A percentile compares a stretch with the other conserved stretches of the same genome.
Evolutionary conservation across 92 coral and sea anemone genomes (phyloP).

Genomic region (Porites evermanni): DNA sequence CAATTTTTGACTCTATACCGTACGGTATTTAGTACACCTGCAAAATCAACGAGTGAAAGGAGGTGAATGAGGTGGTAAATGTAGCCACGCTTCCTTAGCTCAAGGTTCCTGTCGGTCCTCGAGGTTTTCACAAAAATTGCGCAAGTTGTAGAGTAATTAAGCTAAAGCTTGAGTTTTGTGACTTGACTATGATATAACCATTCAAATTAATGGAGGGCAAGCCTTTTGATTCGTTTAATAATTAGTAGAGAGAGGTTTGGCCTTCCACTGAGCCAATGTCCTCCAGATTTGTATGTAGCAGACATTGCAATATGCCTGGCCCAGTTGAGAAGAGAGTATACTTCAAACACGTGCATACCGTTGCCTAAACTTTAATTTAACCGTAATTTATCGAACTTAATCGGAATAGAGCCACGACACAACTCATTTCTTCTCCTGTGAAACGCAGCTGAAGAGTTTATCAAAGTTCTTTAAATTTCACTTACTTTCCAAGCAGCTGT

Average conservation of each 20-base stretch:
- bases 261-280: too few relatives aligned
- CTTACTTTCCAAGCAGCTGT: background rate
- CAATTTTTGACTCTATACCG: constrained; percentile 6
- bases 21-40: background rate
- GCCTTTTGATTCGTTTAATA: background rate
- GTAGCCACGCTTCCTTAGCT: background rate
- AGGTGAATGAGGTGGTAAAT: too few relatives aligned
- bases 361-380: too few relatives aligned
- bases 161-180: background rate
- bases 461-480: background rate
- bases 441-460: background rate
- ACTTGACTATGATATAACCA: background rate
- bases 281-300: too few relatives aligned
- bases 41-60: background rate
- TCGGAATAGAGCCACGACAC: background rate
- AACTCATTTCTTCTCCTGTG: background rate
- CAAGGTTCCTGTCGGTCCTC: background rate
- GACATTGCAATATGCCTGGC: too few relatives aligned
- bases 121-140: background rate
- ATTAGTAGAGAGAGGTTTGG: too few relatives aligned
- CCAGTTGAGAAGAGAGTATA: too few relatives aligned
- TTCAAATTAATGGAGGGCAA: background rate
- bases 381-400: too few relatives aligned
- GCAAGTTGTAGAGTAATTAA: too few relatives aligned
- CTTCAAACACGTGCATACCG: too few relatives aligned